Evolutionary conservation across 2,888 invertebrate species (phyloP).

Genomic region (Tiliacea aurago): DNA sequence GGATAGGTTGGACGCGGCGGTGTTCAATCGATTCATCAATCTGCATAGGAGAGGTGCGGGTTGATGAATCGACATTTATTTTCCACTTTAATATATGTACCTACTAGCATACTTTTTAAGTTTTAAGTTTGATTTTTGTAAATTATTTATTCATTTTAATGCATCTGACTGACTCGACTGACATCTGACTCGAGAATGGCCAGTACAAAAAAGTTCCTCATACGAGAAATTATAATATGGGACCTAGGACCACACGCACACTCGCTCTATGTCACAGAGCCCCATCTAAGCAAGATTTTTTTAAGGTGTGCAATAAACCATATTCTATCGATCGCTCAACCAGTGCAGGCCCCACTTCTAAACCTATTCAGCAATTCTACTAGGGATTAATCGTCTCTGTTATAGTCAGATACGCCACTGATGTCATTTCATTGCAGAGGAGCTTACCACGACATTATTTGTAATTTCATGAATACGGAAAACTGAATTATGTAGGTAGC

Average conservation of each 20-base stretch:
- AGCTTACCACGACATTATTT: slow-evolving; percentile 24
- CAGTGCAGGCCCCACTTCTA: neutral
- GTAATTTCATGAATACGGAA: slow-evolving; percentile 35
- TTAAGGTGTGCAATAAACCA: neutral
- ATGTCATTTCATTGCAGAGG: slow-evolving; percentile 13
- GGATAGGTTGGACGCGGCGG: too few species aligned
- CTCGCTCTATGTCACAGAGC: neutral
- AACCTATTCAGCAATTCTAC: neutral
- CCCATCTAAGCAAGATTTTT: neutral
- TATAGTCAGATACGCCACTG: slow-evolving; percentile 4
- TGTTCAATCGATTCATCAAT: too few species aligned
- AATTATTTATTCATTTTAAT: neutral
- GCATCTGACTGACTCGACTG: neutral
- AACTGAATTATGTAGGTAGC: slow-evolving; percentile 30
- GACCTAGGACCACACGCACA: too few species aligned
- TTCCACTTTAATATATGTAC: too few species aligned
- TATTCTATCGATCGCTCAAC: neutral
- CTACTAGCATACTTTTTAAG: too few species aligned
- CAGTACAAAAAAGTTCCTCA: neutral
- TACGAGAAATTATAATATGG: neutral
- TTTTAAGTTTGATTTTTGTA: too few species aligned
- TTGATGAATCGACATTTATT: too few species aligned
- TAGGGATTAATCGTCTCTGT: neutral
- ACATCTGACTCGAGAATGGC: neutral
- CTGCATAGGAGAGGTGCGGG: too few species aligned